Base-by-base conservation (phyloP, 2,113 vertebrate species). In the Rousettus leschenaultii region DNA sequence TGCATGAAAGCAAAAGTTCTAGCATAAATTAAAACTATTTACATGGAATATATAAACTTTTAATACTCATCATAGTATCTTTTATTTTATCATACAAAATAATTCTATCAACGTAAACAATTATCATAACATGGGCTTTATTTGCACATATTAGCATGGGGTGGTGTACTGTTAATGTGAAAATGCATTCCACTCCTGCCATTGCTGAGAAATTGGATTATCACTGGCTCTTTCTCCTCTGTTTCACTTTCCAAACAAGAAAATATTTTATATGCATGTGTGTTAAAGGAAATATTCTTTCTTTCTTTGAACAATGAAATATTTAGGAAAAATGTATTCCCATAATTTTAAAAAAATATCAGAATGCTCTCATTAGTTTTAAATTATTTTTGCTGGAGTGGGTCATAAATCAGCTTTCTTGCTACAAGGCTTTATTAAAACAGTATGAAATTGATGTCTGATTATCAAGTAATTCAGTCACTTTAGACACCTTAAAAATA, bases 351-450 rank as follows among this genome's bases (percentile, higher is more conserved):
- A 28, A 48, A 11, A 63, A 77, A 61, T 45, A 35, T 82, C 48
- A 88, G 38, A 90, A 71, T 57, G 18, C 22, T 79, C 19, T 61
- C 43, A 48, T 84, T 38, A 55, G 35, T 57, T 70, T 28, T 92
- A 22, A 78, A 30, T 79, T 95, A 68, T 70, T 94, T 96, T 85
- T 88, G 38, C 55, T 61, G 13, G 26, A 53, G 5, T 89, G 12
- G 21, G n/a, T 77, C 15, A 86, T 89, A 79, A 59, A 45, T 74
- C 19, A 16, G 33, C 14, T 87, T 90, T 53, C 61, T 83, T 94
- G 24, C 4, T 92, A n/a, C 11, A 92, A 92, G 40, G 7, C 19
- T 84, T 91, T 90, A 68, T 63, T 89, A 51, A 95, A 96, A 91
- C 28, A 83, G 74, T 73, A 68, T 16, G 13, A 96, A 94, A 75